A percentile compares a stretch with the other conserved stretches of the same genome.
These are phyloP conservation scores for Aldabrachelys gigantea DNA, from an alignment of 2,113 vertebrate genomes.

Conservation along the genomic window DNA sequence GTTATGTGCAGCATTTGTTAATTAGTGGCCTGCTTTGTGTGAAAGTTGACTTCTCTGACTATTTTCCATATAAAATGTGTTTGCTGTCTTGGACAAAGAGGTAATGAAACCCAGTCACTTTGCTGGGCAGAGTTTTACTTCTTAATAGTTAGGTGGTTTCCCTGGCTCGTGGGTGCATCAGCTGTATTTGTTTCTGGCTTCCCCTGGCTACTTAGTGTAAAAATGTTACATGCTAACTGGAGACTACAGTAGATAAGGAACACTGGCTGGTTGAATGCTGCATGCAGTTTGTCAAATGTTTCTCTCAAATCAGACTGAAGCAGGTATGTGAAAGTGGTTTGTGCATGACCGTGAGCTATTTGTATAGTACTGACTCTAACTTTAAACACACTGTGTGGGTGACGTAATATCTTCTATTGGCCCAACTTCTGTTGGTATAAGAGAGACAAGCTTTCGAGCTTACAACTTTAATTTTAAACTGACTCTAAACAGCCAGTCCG, in stretches of 20 bases:
- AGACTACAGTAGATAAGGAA: background rate
- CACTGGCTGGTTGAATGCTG: background rate
- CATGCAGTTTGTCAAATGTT: background rate
- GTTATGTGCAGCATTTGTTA: background rate
- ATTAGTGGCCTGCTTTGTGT: background rate
- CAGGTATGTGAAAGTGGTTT: background rate
- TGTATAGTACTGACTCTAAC: background rate
- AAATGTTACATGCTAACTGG: background rate
- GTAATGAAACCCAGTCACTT: background rate
- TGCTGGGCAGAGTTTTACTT: background rate
- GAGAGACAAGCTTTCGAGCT: background rate
- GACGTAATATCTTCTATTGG: background rate
- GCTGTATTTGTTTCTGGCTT: background rate
- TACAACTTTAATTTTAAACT: background rate
- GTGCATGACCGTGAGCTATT: background rate
- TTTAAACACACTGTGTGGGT: background rate
- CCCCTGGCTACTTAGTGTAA: background rate
- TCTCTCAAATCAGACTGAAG: background rate
- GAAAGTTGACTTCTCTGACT: background rate
- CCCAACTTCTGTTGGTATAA: background rate
- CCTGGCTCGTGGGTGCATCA: background rate
- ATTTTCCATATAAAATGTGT: background rate
- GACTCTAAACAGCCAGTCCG: rapidly evolving
- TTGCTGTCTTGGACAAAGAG: background rate
- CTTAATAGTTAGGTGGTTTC: background rate